phyloP scores from a whole-genome alignment of 2,888 invertebrate genomes.

The Apomyelois bistriatella region DNA sequence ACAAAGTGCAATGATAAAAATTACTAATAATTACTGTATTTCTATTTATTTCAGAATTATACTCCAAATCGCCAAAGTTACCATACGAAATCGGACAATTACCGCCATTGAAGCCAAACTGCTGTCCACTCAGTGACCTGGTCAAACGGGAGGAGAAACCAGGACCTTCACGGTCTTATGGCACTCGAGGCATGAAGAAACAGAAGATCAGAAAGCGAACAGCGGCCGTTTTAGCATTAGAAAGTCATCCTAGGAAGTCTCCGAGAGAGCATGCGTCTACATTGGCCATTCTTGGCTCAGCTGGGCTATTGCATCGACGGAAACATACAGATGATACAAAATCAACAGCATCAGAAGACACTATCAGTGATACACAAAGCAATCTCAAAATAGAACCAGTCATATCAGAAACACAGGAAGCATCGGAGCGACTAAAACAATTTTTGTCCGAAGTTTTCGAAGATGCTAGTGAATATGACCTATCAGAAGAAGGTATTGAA shows the following conservation, averaged over 20 bases:
- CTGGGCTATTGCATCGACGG: conserved; percentile 79
- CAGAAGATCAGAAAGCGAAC: conserved; percentile 55
- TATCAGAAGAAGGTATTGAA: conserved; percentile 65
- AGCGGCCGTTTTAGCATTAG: conserved; percentile 51
- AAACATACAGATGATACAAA: conserved; percentile 65
- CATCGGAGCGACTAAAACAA: conserved; percentile 62
- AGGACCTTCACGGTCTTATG: conserved; percentile 61
- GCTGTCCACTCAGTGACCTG: conserved; percentile 71
- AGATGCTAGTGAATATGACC: conserved; percentile 66
- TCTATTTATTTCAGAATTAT: conserved; percentile 67
- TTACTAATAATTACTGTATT: no score
- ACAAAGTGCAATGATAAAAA: no score
- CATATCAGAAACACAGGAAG: conserved; percentile 52
- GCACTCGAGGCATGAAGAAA: conserved; percentile 66
- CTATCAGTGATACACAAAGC: conserved; percentile 56
- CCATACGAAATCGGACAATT: conserved; percentile 88
- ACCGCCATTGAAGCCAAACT: conserved; percentile 80
- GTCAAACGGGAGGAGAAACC: conserved; percentile 61
- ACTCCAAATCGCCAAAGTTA: conserved; percentile 82
- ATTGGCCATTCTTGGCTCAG: conserved; percentile 86
- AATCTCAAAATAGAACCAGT: conserved; percentile 50
- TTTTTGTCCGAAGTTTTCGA: conserved; percentile 70
- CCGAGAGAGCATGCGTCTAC: conserved; percentile 94
- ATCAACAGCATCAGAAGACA: conserved; percentile 70
- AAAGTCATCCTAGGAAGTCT: conserved; percentile 87